Conservation (phyloP, 1,140 invertebrate species). For the Apis florea region DNA sequence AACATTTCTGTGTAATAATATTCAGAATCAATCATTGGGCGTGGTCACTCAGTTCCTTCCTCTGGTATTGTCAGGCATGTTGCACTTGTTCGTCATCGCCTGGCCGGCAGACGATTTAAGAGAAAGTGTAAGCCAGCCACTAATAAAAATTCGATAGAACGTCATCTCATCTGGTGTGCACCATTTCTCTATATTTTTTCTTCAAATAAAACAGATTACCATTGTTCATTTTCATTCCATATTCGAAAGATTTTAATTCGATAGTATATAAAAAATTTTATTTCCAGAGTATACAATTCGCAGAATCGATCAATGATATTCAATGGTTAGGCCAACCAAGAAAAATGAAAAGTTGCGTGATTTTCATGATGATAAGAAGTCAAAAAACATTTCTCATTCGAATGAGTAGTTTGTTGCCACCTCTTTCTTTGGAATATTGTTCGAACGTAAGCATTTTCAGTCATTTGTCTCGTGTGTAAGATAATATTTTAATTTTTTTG, state of each 20-base stretch:
- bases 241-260: neutral
- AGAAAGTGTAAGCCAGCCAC: conserved; percentile 39
- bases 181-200: neutral
- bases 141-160: conserved; percentile 1
- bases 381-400: conserved; percentile 34
- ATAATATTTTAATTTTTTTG: too few species aligned
- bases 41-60: conserved; percentile 55
- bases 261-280: too few species aligned
- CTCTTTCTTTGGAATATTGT: conserved; percentile 55
- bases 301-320: conserved; percentile 5
- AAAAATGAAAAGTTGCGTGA: conserved; percentile 6
- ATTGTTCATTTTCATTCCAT: neutral
- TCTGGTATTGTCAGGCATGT: conserved; percentile 46
- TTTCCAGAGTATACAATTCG: conserved; percentile 40
- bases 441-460: conserved; percentile 38
- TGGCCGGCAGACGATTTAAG: conserved; percentile 44
- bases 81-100: conserved; percentile 51
- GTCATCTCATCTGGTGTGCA: neutral
- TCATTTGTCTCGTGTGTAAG: too few species aligned
- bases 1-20: conserved; percentile 24
- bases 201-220: neutral
- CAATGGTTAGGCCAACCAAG: conserved; percentile 24
- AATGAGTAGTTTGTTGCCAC: conserved; percentile 43
- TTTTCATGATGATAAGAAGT: conserved; percentile 46
- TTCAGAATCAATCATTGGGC: conserved; percentile 59